These are phyloP conservation scores for Carcina quercana DNA, from an alignment of 2,888 invertebrate genomes.

Conservation along the genomic window DNA sequence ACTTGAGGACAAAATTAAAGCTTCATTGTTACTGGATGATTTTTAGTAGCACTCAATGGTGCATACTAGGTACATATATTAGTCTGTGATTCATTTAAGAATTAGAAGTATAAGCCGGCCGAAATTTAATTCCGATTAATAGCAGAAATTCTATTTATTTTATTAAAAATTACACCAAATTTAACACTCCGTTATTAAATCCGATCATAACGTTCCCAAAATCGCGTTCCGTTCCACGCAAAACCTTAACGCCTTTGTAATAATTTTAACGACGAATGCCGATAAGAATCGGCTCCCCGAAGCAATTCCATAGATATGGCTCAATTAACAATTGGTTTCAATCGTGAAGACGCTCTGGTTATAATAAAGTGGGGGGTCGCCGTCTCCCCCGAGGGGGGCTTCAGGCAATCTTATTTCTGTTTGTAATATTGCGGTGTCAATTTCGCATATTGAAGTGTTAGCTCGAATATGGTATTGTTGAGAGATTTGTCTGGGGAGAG, in stretches of 20 bases:
- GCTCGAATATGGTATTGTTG: constrained; percentile 53
- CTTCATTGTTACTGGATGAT: too few relatives aligned
- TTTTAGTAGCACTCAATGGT: too few relatives aligned
- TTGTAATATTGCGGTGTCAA: constrained; percentile 74
- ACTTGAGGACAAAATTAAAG: too few relatives aligned
- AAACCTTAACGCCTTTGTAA: constrained; percentile 46
- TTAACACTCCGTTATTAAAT: constrained; percentile 30
- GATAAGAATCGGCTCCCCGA: constrained; percentile 67
- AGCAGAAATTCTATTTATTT: background rate
- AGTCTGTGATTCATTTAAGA: too few relatives aligned
- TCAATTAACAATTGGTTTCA: constrained; percentile 75
- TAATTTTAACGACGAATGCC: constrained; percentile 66
- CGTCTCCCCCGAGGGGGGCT: constrained; percentile 48
- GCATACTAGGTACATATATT: too few relatives aligned
- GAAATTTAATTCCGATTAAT: too few relatives aligned
- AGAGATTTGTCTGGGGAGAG: too few relatives aligned
- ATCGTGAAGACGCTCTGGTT: constrained; percentile 69
- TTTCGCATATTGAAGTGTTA: constrained; percentile 71
- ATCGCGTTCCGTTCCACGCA: constrained; percentile 43
- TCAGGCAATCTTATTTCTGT: constrained; percentile 70
- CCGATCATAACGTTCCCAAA: constrained; percentile 37
- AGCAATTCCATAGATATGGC: constrained; percentile 73
- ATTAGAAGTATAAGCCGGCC: too few relatives aligned
- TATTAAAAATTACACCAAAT: too few relatives aligned
- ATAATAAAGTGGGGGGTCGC: constrained; percentile 53